Percentiles rank a stretch among this genome's conserved stretches.
phyloP scores from a whole-genome alignment of 92 coral and sea anemone species.

The Porites evermanni region DNA sequence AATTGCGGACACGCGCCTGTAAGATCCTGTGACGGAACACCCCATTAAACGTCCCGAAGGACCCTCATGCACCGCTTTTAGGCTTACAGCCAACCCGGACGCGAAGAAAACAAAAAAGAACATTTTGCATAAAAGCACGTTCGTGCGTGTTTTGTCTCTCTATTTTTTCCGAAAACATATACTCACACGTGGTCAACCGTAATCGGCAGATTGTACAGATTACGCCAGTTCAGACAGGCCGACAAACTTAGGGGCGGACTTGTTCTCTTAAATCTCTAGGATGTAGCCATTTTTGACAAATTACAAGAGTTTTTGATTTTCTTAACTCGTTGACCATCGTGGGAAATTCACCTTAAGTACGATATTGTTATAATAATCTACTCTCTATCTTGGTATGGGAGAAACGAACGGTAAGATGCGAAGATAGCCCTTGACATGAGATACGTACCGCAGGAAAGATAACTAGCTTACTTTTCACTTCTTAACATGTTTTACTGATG shows the following conservation, averaged over 20 bases:
- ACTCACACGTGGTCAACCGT: conserved; percentile 14
- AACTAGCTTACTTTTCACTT: neutral
- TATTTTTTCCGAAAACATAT: conserved; percentile 1
- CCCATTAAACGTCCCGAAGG: conserved; percentile 24
- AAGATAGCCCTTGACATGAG: conserved; percentile 11
- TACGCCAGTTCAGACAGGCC: conserved; percentile 17
- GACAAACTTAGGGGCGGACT: neutral
- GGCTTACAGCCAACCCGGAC: neutral
- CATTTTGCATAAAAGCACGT: neutral
- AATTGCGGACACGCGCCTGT: conserved; percentile 47
- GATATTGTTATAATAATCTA: conserved; percentile 7
- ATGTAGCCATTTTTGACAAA: conserved; percentile 34
- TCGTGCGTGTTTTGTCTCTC: neutral
- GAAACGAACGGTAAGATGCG: neutral
- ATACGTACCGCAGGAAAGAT: neutral
- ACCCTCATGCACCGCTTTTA: neutral
- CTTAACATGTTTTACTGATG: neutral
- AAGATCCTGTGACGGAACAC: conserved; percentile 30
- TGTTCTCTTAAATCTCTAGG: neutral
- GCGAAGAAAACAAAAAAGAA: neutral
- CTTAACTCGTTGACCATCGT: conserved; percentile 49
- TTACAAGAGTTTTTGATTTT: neutral
- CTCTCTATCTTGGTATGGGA: neutral
- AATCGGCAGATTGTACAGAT: conserved; percentile 1
- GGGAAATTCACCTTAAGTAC: conserved; percentile 30